These are phyloP conservation scores for Invenusta paracnida DNA, from an alignment of 2,888 invertebrate species.

Conservation along the genomic window DNA sequence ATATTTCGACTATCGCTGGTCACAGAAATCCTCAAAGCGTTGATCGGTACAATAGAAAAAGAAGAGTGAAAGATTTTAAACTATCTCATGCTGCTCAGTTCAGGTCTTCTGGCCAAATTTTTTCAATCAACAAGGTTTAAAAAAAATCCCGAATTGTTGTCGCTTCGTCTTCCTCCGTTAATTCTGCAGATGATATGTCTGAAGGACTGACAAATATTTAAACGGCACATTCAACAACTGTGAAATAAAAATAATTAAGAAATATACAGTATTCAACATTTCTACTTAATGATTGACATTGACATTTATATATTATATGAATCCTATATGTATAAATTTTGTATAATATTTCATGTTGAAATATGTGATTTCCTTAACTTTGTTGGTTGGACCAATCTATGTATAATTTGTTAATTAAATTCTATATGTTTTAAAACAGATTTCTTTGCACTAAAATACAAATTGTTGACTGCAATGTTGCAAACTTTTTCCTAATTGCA, in stretches of 20 bases:
- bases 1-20: constrained; percentile 24
- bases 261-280: background rate
- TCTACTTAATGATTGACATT: background rate
- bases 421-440: too few species aligned
- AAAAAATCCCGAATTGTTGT: constrained; percentile 21
- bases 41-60: constrained; percentile 29
- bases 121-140: constrained; percentile 17
- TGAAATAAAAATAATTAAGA: constrained; percentile 20
- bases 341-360: background rate
- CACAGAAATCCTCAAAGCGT: constrained; percentile 35
- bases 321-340: constrained; percentile 9
- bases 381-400: too few species aligned
- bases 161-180: background rate
- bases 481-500: too few species aligned
- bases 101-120: constrained; percentile 7
- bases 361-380: background rate
- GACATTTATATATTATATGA: background rate
- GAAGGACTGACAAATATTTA: constrained; percentile 1
- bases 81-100: constrained; percentile 20
- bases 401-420: too few species aligned
- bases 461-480: too few species aligned
- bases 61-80: constrained; percentile 31
- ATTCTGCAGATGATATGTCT: constrained; percentile 12
- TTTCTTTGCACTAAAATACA: too few species aligned
- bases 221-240: background rate